Percentiles rank a stretch among this genome's conserved stretches.
These are phyloP conservation scores for Ibidorhyncha struthersii DNA, from an alignment of 2,113 vertebrate genomes.

Conservation along the genomic window DNA sequence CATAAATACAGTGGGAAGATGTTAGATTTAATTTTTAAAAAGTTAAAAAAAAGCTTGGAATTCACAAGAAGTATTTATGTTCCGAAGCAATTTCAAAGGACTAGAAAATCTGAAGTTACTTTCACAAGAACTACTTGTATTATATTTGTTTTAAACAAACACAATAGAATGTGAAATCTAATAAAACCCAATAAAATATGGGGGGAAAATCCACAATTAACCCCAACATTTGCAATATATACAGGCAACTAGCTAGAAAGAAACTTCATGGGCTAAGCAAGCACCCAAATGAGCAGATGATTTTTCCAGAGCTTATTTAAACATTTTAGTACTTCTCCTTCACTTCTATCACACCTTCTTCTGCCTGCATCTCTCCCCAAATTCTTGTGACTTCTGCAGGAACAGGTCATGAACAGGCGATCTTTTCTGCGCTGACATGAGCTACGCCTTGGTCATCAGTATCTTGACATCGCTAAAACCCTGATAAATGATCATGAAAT, in stretches of 20 bases:
- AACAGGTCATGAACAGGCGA: fast-evolving
- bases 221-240: neutral
- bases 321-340: neutral
- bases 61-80: neutral
- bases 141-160: neutral
- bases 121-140: neutral
- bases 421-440: neutral
- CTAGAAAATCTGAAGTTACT: neutral
- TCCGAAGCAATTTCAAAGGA: neutral
- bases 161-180: neutral
- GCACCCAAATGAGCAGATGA: neutral
- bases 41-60: neutral
- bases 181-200: neutral
- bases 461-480: neutral
- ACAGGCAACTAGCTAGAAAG: neutral
- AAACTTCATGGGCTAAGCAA: neutral
- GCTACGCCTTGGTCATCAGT: neutral
- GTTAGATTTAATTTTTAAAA: neutral
- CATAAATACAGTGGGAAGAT: neutral
- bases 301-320: neutral
- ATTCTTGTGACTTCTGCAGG: neutral
- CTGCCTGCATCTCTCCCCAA: neutral
- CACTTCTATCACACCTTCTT: neutral
- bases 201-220: neutral
- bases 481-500: neutral